A percentile compares a stretch with the other conserved stretches of the same genome.
Conservation (phyloP, 2,113 vertebrate genomes). For the Bolborhynchus lineola region DNA sequence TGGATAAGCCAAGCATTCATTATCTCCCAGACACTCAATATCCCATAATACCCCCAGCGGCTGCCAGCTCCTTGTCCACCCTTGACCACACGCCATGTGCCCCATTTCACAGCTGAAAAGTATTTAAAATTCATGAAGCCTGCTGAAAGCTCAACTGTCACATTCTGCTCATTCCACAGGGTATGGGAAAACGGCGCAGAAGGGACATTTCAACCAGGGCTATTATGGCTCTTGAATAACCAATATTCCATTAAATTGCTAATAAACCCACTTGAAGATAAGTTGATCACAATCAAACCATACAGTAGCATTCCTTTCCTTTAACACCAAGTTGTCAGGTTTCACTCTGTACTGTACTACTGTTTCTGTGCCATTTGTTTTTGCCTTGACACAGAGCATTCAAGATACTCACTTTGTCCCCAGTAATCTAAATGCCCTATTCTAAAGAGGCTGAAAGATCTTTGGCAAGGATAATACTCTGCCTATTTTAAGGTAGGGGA, state of each 20-base stretch:
- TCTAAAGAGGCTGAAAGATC: slow-evolving; percentile 71
- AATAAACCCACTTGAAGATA: slow-evolving; percentile 85
- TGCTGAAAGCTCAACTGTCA: slow-evolving; percentile 81
- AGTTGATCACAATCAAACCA: slow-evolving; percentile 79
- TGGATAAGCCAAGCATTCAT: slow-evolving; percentile 79
- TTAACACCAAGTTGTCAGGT: slow-evolving; percentile 63
- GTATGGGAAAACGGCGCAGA: slow-evolving; percentile 82
- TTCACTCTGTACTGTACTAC: slow-evolving; percentile 72
- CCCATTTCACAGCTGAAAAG: slow-evolving; percentile 87
- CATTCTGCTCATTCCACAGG: slow-evolving; percentile 90
- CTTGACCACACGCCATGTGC: slow-evolving; percentile 76
- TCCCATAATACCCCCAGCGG: slow-evolving; percentile 66
- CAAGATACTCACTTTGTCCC: slow-evolving; percentile 72
- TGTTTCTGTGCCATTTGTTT: slow-evolving; percentile 73
- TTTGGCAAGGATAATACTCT: slow-evolving; percentile 64
- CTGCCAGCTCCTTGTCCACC: slow-evolving; percentile 79
- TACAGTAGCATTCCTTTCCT: slow-evolving; percentile 83
- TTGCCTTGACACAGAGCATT: slow-evolving; percentile 68
- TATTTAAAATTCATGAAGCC: slow-evolving; percentile 95
- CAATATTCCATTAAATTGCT: slow-evolving; percentile 91
- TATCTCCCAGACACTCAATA: slow-evolving; percentile 88
- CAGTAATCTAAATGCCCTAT: slow-evolving; percentile 68
- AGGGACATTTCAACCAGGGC: slow-evolving; percentile 80
- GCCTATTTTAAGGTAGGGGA: slow-evolving; percentile 68
- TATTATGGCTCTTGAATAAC: slow-evolving; percentile 81